phyloP scores from a whole-genome alignment of 2,797 vertebrate genomes.

The Calcarius lapponicus region DNA sequence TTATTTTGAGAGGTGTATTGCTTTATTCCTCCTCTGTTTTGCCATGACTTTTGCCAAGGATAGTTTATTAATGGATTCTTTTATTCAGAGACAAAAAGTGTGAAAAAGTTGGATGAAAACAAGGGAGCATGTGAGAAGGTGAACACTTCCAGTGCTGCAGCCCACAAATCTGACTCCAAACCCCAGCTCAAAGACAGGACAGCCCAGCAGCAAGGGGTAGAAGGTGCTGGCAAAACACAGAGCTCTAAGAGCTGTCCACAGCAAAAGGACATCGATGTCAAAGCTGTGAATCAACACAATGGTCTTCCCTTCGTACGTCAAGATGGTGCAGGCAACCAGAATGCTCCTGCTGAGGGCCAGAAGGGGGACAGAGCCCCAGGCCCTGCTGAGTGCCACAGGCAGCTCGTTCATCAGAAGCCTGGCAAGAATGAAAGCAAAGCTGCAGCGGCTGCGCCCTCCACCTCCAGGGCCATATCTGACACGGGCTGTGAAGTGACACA shows the following conservation, averaged over 20 bases:
- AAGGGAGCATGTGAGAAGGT: slow-evolving; percentile 33
- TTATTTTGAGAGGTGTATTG: neutral
- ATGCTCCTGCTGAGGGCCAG: neutral
- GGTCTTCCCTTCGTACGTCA: neutral
- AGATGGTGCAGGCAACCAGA: neutral
- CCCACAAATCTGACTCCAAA: slow-evolving; percentile 12
- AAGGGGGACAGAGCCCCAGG: neutral
- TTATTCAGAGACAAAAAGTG: slow-evolving; percentile 49
- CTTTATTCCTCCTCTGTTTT: neutral
- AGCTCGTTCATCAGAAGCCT: neutral
- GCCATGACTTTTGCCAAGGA: neutral
- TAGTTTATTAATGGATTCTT: neutral
- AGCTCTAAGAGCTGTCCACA: slow-evolving; percentile 9
- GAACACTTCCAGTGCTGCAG: neutral
- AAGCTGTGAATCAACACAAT: slow-evolving; percentile 4
- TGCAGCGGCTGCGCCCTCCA: neutral
- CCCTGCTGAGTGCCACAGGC: neutral
- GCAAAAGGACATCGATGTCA: neutral
- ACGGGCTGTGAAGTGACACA: slow-evolving; percentile 15
- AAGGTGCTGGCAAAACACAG: neutral
- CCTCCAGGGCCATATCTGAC: neutral
- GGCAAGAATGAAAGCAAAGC: slow-evolving; percentile 21
- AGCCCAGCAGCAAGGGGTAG: neutral
- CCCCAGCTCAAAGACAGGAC: neutral
- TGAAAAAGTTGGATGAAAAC: slow-evolving; percentile 29